Base-by-base conservation (phyloP, 1,140 invertebrate species). In the Nymphalis io region DNA sequence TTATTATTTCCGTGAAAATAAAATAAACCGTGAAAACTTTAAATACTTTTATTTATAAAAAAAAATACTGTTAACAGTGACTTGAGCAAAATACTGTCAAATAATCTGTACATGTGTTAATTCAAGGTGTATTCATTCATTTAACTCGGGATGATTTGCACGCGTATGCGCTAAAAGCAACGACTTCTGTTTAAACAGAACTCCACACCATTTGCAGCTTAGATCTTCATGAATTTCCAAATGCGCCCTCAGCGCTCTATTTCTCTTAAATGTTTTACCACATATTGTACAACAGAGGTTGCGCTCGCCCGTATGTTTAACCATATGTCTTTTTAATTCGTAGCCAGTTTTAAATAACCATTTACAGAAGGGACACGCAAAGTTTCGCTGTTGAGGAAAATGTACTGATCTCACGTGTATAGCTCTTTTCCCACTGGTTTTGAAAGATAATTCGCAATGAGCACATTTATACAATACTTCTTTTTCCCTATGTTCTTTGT, bases 281-380 rank as follows among this genome's bases (percentile, higher is more conserved):
- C 92, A 93, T 2, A 85, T 69, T 5, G 72, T 78, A 70, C 92
- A 93, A 18, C 83, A 74, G 48, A 87, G 90, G 46, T 88, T 88
- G 46, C 71, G 83, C 38, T 88, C 84, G 0, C 85, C 85, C 0
- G 84, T 85, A 79, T 91, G 89, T 48, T 79, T 83, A 0, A 90
- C 75, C 78, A 88, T 83, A 48, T 91, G 89, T 12, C 82, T 79
- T 62, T 89, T 90, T 27, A 91, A 51, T 60, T 89, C 87, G 33
- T 87, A 89, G 0, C 75, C 77, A 10, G 84, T 89, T 68, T 84
- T 87, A 39, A 91, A 91, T 10, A 83, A 61, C 86, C 83, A 85
- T 62, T 88, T 82, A 62, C 89, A 91, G 40, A 71, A 81, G 1
- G 71, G 74, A 60, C 89, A 91, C 2, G 66, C 60, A 60, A 83